phyloP scores from a whole-genome alignment of 2,888 invertebrate genomes.

The Endomychus coccineus region DNA sequence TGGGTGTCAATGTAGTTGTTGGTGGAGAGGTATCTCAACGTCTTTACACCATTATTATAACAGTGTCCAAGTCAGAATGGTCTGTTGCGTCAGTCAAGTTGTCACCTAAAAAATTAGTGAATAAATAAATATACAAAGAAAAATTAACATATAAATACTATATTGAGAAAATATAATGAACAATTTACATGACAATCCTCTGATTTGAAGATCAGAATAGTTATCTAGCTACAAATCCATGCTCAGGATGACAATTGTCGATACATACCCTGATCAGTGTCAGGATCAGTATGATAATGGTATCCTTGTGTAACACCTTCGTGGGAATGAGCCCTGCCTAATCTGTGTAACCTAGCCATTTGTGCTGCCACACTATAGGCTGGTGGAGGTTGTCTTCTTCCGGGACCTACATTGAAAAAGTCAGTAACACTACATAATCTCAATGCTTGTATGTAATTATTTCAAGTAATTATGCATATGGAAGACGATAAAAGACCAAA shows the following conservation, averaged over 20 bases:
- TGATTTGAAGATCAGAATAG: no score
- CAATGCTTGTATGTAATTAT: no score
- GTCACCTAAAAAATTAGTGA: slow-evolving; percentile 12
- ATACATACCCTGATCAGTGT: slow-evolving; percentile 44
- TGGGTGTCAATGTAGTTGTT: slow-evolving; percentile 18
- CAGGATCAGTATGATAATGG: slow-evolving; percentile 56
- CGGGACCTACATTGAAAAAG: slow-evolving; percentile 18
- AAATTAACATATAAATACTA: no score
- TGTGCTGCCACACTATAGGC: slow-evolving; percentile 81
- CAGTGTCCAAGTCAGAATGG: slow-evolving; percentile 37
- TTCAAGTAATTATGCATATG: no score
- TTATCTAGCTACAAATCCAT: no score
- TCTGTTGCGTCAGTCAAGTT: slow-evolving; percentile 21
- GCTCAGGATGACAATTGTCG: slow-evolving; percentile 19
- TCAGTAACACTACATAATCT: neutral
- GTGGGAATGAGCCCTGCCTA: slow-evolving; percentile 78
- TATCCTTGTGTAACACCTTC: slow-evolving; percentile 75
- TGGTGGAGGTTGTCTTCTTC: slow-evolving; percentile 65
- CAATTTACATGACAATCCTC: no score
- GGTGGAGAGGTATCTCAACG: slow-evolving; percentile 18
- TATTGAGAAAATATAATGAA: no score
- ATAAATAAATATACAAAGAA: neutral
- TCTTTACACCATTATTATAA: slow-evolving; percentile 39
- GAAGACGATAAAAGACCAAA: no score
- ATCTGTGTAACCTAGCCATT: slow-evolving; percentile 73